Conservation (phyloP, 2,113 vertebrate species). For the Mastomys natalensis region DNA sequence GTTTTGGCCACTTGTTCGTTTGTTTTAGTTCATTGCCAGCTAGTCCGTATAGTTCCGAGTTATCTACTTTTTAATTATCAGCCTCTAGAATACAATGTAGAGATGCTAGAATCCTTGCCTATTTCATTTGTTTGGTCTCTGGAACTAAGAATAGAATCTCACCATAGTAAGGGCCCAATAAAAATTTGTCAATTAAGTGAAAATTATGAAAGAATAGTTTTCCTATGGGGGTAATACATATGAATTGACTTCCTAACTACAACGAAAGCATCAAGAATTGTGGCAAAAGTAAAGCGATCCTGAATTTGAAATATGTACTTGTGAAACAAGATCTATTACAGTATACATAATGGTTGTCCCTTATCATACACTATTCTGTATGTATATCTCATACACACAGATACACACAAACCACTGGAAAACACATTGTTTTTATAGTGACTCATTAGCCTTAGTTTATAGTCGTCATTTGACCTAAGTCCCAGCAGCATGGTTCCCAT, state of each 20-base stretch:
- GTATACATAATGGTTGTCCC: background rate
- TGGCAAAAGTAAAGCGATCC: conserved; percentile 1
- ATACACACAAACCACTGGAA: background rate
- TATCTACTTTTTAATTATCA: background rate
- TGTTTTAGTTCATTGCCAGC: background rate
- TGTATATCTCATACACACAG: background rate
- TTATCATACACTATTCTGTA: background rate
- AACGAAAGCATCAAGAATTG: conserved; percentile 57
- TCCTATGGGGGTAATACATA: background rate
- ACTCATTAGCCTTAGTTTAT: conserved; percentile 17
- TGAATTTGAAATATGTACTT: conserved; percentile 58
- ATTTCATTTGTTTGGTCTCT: background rate
- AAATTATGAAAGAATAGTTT: conserved; percentile 43
- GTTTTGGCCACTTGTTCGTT: background rate
- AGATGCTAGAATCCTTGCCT: background rate
- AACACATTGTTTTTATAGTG: conserved; percentile 19
- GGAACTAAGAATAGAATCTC: conserved; percentile 42
- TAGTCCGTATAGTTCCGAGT: background rate
- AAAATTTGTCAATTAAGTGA: background rate
- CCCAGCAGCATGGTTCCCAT: background rate
- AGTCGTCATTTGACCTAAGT: conserved; percentile 12
- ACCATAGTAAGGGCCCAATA: background rate
- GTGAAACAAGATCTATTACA: conserved; percentile 41
- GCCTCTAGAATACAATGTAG: conserved; percentile 17
- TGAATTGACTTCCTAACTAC: conserved; percentile 44